phyloP scores from a whole-genome alignment of 92 coral and sea anemone genomes.

The Meandrina meandrites region DNA sequence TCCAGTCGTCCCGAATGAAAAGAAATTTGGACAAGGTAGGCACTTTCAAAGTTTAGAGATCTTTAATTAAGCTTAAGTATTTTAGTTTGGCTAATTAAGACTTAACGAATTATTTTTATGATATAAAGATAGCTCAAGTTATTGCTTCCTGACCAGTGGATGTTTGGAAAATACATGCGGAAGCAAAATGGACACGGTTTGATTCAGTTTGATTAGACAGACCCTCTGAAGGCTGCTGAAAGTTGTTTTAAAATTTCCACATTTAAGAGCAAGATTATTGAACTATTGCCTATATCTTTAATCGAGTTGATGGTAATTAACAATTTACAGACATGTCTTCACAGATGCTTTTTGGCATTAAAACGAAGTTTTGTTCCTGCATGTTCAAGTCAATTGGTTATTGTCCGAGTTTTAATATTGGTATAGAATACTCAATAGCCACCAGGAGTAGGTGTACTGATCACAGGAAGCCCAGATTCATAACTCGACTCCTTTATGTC shows the following conservation, averaged over 20 bases:
- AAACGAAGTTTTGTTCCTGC: background rate
- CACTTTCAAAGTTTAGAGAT: background rate
- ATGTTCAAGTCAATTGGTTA: background rate
- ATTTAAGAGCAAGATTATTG: background rate
- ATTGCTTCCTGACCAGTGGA: background rate
- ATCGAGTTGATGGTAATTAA: background rate
- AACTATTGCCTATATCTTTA: background rate
- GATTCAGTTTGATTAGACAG: background rate
- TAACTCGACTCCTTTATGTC: too few species aligned
- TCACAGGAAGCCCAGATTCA: too few species aligned
- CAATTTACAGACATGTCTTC: background rate
- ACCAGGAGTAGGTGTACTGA: too few species aligned
- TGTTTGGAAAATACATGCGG: background rate
- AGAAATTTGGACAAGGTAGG: too few species aligned
- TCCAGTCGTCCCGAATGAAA: conserved; percentile 17
- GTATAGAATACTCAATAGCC: too few species aligned
- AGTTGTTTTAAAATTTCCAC: background rate
- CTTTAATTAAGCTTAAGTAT: background rate
- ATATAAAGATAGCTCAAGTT: background rate
- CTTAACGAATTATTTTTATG: background rate
- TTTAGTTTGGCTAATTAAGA: background rate
- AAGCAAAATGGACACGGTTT: background rate
- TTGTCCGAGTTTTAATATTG: background rate
- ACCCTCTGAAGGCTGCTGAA: background rate
- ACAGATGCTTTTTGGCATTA: background rate